Evolutionary conservation across 1,140 invertebrate species (phyloP).

Genomic region (Sinonovacula constricta): DNA sequence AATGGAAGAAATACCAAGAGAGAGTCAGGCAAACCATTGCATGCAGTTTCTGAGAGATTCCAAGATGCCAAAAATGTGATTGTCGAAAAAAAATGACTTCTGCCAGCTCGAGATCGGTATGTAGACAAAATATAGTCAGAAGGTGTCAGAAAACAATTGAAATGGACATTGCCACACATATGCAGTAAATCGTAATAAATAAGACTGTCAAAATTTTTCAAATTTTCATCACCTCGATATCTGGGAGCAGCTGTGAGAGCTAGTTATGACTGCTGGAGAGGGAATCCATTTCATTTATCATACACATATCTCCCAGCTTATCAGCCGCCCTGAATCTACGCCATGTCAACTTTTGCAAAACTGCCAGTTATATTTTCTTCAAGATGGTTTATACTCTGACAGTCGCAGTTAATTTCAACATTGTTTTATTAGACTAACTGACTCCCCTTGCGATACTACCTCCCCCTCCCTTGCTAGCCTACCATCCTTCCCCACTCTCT

Average conservation of each 20-base stretch:
- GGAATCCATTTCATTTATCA: constrained; percentile 44
- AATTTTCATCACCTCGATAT: constrained; percentile 39
- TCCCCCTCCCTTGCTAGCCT: no score
- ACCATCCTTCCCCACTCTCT: no score
- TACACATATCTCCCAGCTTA: constrained; percentile 22
- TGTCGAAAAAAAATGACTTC: no score
- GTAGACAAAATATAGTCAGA: no score
- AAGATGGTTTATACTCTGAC: constrained; percentile 45
- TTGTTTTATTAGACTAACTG: constrained; percentile 40
- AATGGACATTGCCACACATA: constrained; percentile 32
- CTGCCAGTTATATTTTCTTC: constrained; percentile 48
- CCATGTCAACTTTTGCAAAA: constrained; percentile 51
- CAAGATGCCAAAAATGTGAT: no score
- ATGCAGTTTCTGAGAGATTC: no score
- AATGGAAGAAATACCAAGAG: no score
- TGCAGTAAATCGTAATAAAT: constrained; percentile 42
- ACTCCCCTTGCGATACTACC: no score
- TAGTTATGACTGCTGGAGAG: constrained; percentile 27
- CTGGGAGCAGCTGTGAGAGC: constrained; percentile 27
- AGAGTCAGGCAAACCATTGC: no score
- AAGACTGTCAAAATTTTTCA: constrained; percentile 47
- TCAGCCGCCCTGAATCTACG: not conserved
- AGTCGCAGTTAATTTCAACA: constrained; percentile 40
- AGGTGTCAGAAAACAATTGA: constrained; percentile 41
- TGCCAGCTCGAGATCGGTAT: no score